Evolutionary conservation across 2,888 invertebrate species (phyloP), one percentile per base, ranked within the genome.

Genomic region (Drosophila rellima): DNA sequence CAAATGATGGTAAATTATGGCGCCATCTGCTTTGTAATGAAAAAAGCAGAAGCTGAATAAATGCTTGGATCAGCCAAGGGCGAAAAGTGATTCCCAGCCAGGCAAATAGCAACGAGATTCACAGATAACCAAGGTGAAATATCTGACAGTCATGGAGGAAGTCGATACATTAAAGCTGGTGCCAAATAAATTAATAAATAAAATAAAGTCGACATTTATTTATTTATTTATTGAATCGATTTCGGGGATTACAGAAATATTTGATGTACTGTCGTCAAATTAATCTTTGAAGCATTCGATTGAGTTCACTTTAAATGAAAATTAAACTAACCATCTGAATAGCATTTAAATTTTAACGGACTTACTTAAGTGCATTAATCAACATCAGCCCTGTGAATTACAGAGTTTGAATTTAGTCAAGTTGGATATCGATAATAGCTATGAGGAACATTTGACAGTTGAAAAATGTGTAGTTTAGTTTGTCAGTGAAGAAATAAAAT

Each of bases 1-100:
- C 62, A 57, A 68, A 64, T 66, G 60, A 23, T 56, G 51, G 17
- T 67, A 59, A 65, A 55, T 67, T 72, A 72, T 75, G 79, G 57
- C 47, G 48, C 31, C 74, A 74, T 61, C 45, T 74, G 71, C 29
- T 71, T 59, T 51, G 50, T 35, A 61, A 56, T 51, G 37, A n/a
- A 61, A 57, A 66, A 64, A n/a, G 6, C 50, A 45, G 26, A 15
- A 13, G 17, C 50, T 45, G 45, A 42, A 62, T 72, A 72, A 72
- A 57, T 67, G 54, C 11, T 37, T 23, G 26, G 33, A 39, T 57
- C 44, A 35, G 52, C 52, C 52, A 50, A 45, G 39, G 31, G 35
- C 33, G 45, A 17, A 45, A 56, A 45, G 56, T 45, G 45, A 56
- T 52, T 50, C 15, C 35, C 35, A 15, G 35, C 35, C 35, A 35